These are phyloP conservation scores for Andrena haemorrhoa DNA, from an alignment of 2,888 invertebrate genomes.

Conservation along the genomic window DNA sequence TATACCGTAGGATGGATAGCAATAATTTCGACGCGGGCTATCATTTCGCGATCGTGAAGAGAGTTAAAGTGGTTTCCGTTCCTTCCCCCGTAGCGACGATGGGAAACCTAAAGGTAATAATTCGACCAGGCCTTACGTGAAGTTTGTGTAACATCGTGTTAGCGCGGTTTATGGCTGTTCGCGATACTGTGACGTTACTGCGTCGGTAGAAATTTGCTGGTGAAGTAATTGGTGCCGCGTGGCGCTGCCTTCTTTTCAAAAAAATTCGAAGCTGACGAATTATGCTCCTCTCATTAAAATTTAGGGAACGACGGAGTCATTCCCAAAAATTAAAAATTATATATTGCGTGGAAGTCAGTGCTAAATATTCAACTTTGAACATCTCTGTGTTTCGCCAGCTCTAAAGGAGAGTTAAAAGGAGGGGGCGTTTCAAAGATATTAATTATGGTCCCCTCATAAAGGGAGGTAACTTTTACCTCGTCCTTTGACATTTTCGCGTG, in stretches of 20 bases:
- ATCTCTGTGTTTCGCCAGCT: too few relatives aligned
- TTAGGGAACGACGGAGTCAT: too few relatives aligned
- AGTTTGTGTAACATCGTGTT: slow-evolving; percentile 44
- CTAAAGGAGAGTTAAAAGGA: background rate
- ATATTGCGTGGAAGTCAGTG: too few relatives aligned
- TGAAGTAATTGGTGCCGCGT: background rate
- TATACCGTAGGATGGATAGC: slow-evolving; percentile 64
- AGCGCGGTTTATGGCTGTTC: slow-evolving; percentile 18
- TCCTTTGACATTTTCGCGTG: slow-evolving; percentile 13
- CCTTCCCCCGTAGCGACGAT: slow-evolving; percentile 36
- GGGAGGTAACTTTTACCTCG: background rate
- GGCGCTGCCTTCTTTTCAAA: background rate
- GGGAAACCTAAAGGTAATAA: slow-evolving; percentile 52
- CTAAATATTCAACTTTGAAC: too few relatives aligned
- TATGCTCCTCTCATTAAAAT: too few relatives aligned
- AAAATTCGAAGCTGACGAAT: too few relatives aligned
- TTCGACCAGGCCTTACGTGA: slow-evolving; percentile 37
- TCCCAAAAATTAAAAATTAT: too few relatives aligned
- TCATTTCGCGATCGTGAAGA: slow-evolving; percentile 68
- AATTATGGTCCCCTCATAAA: background rate
- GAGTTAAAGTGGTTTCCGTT: slow-evolving; percentile 58
- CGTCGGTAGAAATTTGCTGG: background rate
- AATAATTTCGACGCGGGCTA: slow-evolving; percentile 70
- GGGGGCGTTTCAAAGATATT: background rate
- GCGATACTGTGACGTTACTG: slow-evolving; percentile 13